Base-by-base conservation (phyloP, 2,797 vertebrate genomes). In the Tinamus major region DNA sequence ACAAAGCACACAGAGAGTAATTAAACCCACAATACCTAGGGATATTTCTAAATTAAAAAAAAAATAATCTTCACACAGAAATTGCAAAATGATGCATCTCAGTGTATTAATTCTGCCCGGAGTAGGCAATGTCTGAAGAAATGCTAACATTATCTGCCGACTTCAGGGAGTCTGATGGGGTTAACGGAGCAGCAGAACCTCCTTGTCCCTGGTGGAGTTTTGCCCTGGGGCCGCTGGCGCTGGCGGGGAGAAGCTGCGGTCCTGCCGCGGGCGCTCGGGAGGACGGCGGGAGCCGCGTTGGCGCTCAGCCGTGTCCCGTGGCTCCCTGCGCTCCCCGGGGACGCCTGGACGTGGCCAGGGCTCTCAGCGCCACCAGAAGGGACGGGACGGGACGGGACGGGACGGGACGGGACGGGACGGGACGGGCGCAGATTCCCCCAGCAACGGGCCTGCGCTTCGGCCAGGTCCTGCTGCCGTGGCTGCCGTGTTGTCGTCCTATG, bases 1-100 rank as follows among this genome's bases (percentile, higher is more conserved):
- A 64, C 12, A 15, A 56, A 55, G 37, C 51, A 44, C 27, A 15
- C 9, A 56, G 75, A 64, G 49, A 27, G 37, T 76, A 63, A 83
- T 87, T 92, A 79, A 92, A 93, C 21, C 33, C 35, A 42, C 58
- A 44, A 23, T 48, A 78, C 41, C 37, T 27, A 55, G 59, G 81
- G 49, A 51, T 89, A 62, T 65, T 68, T 87, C 71, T 82, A 90
- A 92, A 91, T 70, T 39, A 17, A 26, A 69, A 78, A 69, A 78
- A 82, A 58, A 51, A 84, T 24, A 55, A 51, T 18, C 80, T 62
- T 56, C 53, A 19, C 9, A 8, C 16, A 56, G 92, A 85, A 91
- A 82, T 59, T 49, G 76, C 56, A 83, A 85, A 78, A 69, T 20
- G 13, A 46, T 75, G 20, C 37, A 21, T 80, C 64, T 85, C 15